Evolutionary conservation across 2,888 invertebrate genomes (phyloP).

Genomic region (Papilio protenor): DNA sequence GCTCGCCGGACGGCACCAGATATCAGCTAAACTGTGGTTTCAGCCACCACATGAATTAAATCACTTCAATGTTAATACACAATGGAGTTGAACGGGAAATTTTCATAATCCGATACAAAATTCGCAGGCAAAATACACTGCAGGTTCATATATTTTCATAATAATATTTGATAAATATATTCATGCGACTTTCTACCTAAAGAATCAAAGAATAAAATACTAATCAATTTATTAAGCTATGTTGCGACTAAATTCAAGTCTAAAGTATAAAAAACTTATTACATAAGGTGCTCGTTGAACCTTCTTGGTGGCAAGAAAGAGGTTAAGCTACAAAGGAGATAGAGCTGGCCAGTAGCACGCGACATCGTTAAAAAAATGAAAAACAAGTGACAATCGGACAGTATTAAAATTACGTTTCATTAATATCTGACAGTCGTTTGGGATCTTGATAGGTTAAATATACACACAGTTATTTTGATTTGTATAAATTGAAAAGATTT

Average conservation of each 20-base stretch:
- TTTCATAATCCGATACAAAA: conserved; percentile 36
- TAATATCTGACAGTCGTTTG: not conserved
- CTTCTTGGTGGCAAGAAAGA: not conserved
- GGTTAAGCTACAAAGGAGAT: not conserved
- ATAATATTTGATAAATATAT: not conserved
- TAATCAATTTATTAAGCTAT: not conserved
- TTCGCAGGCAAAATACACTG: not conserved
- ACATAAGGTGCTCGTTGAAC: not conserved
- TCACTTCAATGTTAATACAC: conserved; percentile 37
- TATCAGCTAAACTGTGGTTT: conserved; percentile 53
- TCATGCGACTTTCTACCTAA: not conserved
- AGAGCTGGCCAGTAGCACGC: not conserved
- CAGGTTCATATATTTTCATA: not conserved
- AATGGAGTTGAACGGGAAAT: conserved; percentile 32
- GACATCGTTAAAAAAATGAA: not conserved
- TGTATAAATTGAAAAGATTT: not conserved
- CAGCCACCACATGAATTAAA: conserved; percentile 53
- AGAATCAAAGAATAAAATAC: not conserved
- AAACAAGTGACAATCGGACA: not conserved
- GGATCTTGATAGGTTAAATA: not conserved
- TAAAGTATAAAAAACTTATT: not conserved
- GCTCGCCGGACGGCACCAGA: conserved; percentile 51
- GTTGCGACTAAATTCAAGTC: not conserved
- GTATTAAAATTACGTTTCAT: not conserved
- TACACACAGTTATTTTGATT: not conserved